Base-by-base conservation (phyloP, 2,888 invertebrate genomes). In the Agonopterix heracliana region DNA sequence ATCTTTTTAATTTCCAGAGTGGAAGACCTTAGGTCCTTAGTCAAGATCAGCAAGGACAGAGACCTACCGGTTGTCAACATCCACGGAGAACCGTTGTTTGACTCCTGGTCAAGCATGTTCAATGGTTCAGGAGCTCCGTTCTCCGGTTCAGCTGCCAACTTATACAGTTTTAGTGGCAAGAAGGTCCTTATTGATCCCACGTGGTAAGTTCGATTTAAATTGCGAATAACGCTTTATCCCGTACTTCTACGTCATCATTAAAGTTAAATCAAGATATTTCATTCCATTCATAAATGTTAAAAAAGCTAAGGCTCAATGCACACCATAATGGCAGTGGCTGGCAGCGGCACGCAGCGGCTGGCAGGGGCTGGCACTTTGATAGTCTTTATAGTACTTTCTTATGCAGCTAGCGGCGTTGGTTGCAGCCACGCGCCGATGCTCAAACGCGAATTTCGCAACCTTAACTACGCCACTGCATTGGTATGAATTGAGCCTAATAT, bases 41-140 rank as follows among this genome's bases (percentile, higher is more conserved):
- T 80, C 1, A 64, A 64, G 34, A 42, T 41, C 1, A 50, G 51
- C 1, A 38, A 11, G 9, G 61, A 75, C 41, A 61, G 68, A 43
- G 36, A 68, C 4, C 48, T 75, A 0, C 79, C 81, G 0, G 78
- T 86, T 0, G 66, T 64, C 0, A 86, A 85, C 48, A 51, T 78
- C 0, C 52, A 64, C 1, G 71, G 69, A 1, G 66, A 81, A 9
- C 17, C 61, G 1, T 56, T 87, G n/a, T 85, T 84, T 42, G 56
- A 71, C 3, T 78, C 83, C 0, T 88, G 86, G 86, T 44, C 53
- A 1, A 72, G 68, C 42, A 74, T 87, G 49, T 82, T 86, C 42
- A 57, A 79, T 40, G 79, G 79, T 0, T 63, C 67, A 0, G 76
- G 71, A n/a, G 79, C 66, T 1, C 43, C 44, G 3, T 63, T 78